Conservation (phyloP, 2,797 vertebrate species). For the Urosaurus nigricauda region DNA sequence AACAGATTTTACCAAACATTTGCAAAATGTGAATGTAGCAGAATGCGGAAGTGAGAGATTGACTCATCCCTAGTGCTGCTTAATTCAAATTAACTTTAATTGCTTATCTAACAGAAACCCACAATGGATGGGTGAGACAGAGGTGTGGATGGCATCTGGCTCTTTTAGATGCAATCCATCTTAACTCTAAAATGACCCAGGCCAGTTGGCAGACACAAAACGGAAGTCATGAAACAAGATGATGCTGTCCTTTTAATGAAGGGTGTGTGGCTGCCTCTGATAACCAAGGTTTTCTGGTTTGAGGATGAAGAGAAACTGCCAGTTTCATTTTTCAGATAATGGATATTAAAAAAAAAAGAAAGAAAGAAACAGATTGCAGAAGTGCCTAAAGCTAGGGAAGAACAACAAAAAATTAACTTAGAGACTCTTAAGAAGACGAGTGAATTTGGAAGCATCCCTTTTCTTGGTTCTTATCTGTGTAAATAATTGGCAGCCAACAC, state of each 20-base stretch:
- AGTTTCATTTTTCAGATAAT: conserved; percentile 39
- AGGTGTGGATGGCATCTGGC: not conserved
- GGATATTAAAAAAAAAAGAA: no score
- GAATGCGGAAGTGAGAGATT: no score
- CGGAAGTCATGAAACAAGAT: not conserved
- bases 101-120: not conserved
- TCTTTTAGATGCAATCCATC: not conserved
- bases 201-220: conserved; percentile 2
- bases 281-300: conserved; percentile 36
- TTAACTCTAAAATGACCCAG: conserved; percentile 9
- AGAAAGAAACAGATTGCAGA: conserved; percentile 50
- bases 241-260: not conserved
- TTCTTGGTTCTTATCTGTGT: not conserved
- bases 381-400: conserved; percentile 46
- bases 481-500: not conserved
- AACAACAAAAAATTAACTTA: conserved; percentile 41
- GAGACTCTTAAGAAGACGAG: conserved; percentile 50
- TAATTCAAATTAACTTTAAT: not conserved
- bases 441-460: not conserved
- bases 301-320: conserved; percentile 14
- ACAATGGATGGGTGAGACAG: not conserved
- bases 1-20: no score
- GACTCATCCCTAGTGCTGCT: no score
- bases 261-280: not conserved
- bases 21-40: no score